phyloP scores from a whole-genome alignment of 2,888 invertebrate species.

The Ornithoptera alexandrae region DNA sequence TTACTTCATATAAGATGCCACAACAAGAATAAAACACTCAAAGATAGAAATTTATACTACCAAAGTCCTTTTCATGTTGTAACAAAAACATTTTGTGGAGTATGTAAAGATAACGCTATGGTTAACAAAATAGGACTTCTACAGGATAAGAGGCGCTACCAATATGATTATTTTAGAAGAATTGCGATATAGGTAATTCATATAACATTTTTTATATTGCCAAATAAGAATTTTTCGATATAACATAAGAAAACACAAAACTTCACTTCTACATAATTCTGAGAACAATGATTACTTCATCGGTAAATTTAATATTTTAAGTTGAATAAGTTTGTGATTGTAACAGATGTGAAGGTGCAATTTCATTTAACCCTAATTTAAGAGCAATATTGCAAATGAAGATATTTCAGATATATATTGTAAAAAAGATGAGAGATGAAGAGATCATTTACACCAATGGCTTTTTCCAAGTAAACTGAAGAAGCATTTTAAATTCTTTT shows the following conservation, averaged over 20 bases:
- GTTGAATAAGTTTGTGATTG: neutral
- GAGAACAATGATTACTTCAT: neutral
- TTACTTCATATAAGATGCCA: constrained; percentile 85
- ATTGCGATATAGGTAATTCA: constrained; percentile 43
- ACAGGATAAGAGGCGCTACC: constrained; percentile 79
- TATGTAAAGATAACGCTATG: constrained; percentile 82
- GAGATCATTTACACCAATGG: too few relatives aligned
- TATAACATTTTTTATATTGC: too few relatives aligned
- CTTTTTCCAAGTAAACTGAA: too few relatives aligned
- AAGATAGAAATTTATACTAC: constrained; percentile 81
- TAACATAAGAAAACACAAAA: neutral
- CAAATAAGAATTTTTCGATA: neutral
- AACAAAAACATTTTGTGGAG: constrained; percentile 84
- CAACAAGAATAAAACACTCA: constrained; percentile 81
- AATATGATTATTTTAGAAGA: constrained; percentile 64
- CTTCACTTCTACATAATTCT: neutral
- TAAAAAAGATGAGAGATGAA: too few relatives aligned
- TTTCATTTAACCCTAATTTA: too few relatives aligned
- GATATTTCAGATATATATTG: too few relatives aligned
- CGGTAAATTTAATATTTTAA: neutral
- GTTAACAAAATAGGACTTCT: constrained; percentile 82
- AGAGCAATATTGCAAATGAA: too few relatives aligned
- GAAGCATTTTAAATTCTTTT: too few relatives aligned
- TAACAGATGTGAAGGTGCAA: neutral
- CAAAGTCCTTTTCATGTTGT: constrained; percentile 85